Percentiles rank a stretch among this genome's conserved stretches.
phyloP scores from a whole-genome alignment of 2,888 invertebrate species.

The Lepidochitona cinerea region DNA sequence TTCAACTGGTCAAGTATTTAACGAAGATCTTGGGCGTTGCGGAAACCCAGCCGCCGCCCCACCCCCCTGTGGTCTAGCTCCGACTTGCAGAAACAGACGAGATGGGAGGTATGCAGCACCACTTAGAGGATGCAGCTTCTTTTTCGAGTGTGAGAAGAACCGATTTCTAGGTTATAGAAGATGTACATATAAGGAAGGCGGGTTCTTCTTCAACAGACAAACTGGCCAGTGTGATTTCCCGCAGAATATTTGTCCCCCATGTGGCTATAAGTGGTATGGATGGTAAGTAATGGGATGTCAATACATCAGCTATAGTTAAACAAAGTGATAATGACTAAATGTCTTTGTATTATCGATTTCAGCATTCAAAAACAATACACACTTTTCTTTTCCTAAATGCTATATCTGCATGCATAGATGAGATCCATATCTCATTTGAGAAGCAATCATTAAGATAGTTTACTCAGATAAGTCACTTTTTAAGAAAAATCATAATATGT shows the following conservation, averaged over 20 bases:
- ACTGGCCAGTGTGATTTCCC: conserved; percentile 37
- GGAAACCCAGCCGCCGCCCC: conserved; percentile 29
- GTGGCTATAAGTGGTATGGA: conserved; percentile 45
- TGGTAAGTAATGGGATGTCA: conserved; percentile 35
- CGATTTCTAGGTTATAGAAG: conserved; percentile 29
- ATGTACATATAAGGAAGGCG: conserved; percentile 30
- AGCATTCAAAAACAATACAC: neutral
- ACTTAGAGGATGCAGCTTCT: conserved; percentile 35
- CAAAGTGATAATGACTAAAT: neutral
- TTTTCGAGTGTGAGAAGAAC: conserved; percentile 29
- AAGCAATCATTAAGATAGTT: no score
- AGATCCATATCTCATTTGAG: no score
- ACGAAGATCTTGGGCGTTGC: conserved; percentile 32
- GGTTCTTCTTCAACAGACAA: conserved; percentile 38
- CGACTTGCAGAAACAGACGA: conserved; percentile 21
- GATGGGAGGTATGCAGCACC: conserved; percentile 37
- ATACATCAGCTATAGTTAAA: neutral
- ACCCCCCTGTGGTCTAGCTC: conserved; percentile 32
- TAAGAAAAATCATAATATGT: no score
- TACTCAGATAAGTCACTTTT: no score
- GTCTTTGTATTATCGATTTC: neutral
- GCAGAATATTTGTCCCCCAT: conserved; percentile 44
- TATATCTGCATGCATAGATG: no score
- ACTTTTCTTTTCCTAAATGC: neutral
- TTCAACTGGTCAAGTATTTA: conserved; percentile 29